A percentile compares a stretch with the other conserved stretches of the same genome.
Evolutionary conservation across 2,888 invertebrate genomes (phyloP).

Genomic region (Apodemia duryi): DNA sequence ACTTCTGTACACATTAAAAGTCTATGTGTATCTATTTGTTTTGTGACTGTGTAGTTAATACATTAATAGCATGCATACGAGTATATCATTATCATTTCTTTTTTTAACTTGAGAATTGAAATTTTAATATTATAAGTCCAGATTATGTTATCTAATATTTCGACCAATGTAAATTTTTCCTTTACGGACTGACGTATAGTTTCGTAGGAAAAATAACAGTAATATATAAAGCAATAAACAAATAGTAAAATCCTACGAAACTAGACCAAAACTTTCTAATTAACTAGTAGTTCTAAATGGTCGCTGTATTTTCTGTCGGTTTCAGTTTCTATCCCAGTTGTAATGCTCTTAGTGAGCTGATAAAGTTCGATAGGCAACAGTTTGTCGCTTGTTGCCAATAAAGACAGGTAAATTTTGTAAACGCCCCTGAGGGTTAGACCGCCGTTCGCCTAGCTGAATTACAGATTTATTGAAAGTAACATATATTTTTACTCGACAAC

Average conservation of each 20-base stretch:
- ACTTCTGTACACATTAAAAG: too few relatives aligned
- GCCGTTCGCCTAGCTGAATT: constrained; percentile 1
- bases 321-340: constrained; percentile 7
- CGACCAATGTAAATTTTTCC: too few relatives aligned
- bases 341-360: constrained; percentile 15
- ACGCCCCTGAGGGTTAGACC: not conserved
- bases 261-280: not conserved
- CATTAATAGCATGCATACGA: too few relatives aligned
- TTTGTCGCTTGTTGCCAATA: constrained; percentile 10
- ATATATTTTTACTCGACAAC: not conserved
- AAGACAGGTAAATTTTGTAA: constrained; percentile 7
- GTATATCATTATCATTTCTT: too few relatives aligned
- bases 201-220: too few relatives aligned
- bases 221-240: too few relatives aligned
- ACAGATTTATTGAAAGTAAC: constrained; percentile 7
- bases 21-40: too few relatives aligned
- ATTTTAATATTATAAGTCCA: too few relatives aligned
- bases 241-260: not conserved
- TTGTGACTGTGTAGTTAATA: too few relatives aligned
- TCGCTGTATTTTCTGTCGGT: constrained; percentile 1
- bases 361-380: constrained; percentile 17
- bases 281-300: not conserved
- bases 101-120: too few relatives aligned
- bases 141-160: too few relatives aligned
- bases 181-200: too few relatives aligned